A percentile compares a stretch with the other conserved stretches of the same genome.
Conservation (phyloP, 2,888 invertebrate species). For the Gymnocheta viridis region DNA sequence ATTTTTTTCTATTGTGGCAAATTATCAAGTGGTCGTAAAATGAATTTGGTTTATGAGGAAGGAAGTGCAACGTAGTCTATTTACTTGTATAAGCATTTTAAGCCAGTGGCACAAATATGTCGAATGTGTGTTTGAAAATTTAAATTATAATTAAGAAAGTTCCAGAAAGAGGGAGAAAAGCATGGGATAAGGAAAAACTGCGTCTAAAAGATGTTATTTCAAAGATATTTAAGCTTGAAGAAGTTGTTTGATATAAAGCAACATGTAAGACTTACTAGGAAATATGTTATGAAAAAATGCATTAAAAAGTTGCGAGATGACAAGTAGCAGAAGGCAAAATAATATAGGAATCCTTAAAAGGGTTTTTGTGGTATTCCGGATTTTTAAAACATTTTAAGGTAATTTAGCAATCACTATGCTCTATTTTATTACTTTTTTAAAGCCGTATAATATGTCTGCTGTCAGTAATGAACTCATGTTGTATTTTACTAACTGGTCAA, state of each 20-base stretch:
- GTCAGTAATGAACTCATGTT: too few species aligned
- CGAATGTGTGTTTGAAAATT: conserved; percentile 35
- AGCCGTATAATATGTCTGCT: too few species aligned
- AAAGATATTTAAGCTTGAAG: conserved; percentile 11
- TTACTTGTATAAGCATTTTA: conserved; percentile 27
- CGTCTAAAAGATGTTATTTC: conserved; percentile 18
- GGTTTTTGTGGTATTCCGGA: neutral
- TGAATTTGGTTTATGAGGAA: conserved; percentile 67
- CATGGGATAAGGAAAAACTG: conserved; percentile 22
- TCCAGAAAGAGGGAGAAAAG: neutral
- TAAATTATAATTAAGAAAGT: conserved; percentile 45
- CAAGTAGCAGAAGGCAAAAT: neutral
- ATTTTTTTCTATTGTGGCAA: conserved; percentile 27
- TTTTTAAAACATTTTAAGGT: neutral
- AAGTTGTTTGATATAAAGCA: conserved; percentile 18
- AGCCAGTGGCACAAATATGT: conserved; percentile 64
- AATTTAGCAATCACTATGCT: neutral
- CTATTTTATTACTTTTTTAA: too few species aligned
- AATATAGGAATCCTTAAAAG: neutral
- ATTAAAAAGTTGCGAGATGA: neutral
- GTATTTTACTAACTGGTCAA: too few species aligned
- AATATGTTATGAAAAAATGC: neutral
- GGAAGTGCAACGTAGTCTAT: conserved; percentile 43
- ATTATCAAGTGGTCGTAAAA: conserved; percentile 53
- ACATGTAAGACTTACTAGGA: neutral